A percentile compares a stretch with the other conserved stretches of the same genome.
Conservation (phyloP, 2,888 invertebrate species). For the Hemithea aestivaria region DNA sequence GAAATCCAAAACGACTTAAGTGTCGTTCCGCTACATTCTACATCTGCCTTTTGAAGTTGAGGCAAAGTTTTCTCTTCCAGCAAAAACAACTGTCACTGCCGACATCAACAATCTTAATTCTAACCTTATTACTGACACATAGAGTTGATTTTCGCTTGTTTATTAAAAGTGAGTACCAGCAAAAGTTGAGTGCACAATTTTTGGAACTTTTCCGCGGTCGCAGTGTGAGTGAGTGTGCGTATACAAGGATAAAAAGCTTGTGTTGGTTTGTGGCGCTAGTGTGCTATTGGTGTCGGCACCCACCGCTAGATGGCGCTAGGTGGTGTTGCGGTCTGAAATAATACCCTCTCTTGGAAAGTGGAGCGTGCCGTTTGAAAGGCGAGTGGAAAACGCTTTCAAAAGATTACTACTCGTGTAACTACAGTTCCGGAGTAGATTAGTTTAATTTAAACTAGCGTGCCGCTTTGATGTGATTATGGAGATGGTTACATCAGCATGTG, state of each 20-base stretch:
- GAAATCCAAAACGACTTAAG: conserved; percentile 33
- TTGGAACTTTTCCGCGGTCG: conserved; percentile 52
- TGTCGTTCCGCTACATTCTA: conserved; percentile 1
- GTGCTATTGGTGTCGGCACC: conserved; percentile 41
- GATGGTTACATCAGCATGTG: conserved; percentile 5
- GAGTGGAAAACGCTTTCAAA: conserved; percentile 51
- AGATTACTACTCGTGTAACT: conserved; percentile 36
- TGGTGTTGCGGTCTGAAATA: conserved; percentile 42
- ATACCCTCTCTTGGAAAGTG: conserved; percentile 31
- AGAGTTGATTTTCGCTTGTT: conserved; percentile 29
- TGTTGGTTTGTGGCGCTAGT: conserved; percentile 63
- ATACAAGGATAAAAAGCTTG: conserved; percentile 48
- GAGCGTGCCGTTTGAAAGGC: conserved; percentile 46
- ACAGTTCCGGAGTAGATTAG: conserved; percentile 31
- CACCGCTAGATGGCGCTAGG: conserved; percentile 57
- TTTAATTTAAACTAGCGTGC: conserved; percentile 26
- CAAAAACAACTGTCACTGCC: conserved; percentile 34
- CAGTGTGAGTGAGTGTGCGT: conserved; percentile 51
- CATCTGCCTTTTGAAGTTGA: conserved; percentile 30
- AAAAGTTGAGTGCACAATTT: conserved; percentile 41
- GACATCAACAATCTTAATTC: conserved; percentile 12
- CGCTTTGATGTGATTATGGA: conserved; percentile 15
- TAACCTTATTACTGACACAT: background rate
- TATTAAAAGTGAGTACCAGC: conserved; percentile 14
- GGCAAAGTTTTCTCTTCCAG: conserved; percentile 20